Evolutionary conservation across 2,888 invertebrate species (phyloP).

Genomic region (Eupithecia insigniata): DNA sequence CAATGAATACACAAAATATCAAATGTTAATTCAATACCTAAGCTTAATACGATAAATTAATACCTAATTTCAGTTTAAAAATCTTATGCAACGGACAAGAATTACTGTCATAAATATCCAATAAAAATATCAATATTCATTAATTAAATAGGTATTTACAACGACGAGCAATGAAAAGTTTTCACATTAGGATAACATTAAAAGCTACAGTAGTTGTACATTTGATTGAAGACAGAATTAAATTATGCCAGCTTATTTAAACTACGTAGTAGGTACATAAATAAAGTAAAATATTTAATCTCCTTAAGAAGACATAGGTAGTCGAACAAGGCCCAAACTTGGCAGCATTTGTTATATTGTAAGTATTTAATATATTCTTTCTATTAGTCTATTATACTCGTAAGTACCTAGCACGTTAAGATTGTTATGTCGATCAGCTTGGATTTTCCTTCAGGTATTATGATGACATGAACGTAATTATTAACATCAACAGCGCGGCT

Average conservation of each 20-base stretch:
- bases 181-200: constrained; percentile 50
- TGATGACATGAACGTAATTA: background rate
- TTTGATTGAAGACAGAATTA: constrained; percentile 26
- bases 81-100: constrained; percentile 69
- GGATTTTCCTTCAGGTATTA: background rate
- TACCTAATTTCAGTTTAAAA: constrained; percentile 55
- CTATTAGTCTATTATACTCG: background rate
- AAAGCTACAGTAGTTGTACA: constrained; percentile 31
- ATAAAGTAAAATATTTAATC: constrained; percentile 8
- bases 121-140: constrained; percentile 58
- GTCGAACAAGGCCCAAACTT: constrained; percentile 1
- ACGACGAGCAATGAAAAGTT: constrained; percentile 49
- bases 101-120: constrained; percentile 61
- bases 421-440: background rate
- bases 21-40: constrained; percentile 61
- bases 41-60: constrained; percentile 66
- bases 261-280: constrained; percentile 4
- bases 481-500: background rate
- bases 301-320: constrained; percentile 2
- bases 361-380: background rate
- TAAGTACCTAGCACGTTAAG: background rate
- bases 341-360: background rate
- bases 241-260: constrained; percentile 3
- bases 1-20: constrained; percentile 65
- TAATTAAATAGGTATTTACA: constrained; percentile 64